Evolutionary conservation across 1,140 invertebrate genomes (phyloP).

Genomic region (Carposina sasakii): DNA sequence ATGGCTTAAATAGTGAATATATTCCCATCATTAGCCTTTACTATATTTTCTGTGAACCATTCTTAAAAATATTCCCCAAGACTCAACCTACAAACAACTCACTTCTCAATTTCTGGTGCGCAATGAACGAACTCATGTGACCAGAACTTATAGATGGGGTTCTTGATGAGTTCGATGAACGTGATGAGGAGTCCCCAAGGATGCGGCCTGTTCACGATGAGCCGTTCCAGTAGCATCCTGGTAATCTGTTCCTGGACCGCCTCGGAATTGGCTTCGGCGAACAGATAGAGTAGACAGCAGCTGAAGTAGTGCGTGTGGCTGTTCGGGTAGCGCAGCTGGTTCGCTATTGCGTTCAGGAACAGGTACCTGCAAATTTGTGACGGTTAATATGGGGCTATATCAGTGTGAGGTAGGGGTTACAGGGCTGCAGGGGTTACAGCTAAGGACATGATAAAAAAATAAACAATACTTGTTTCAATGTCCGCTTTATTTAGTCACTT

Average conservation of each 20-base stretch:
- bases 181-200: constrained; percentile 99
- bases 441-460: too few relatives aligned
- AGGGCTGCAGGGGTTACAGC: too few relatives aligned
- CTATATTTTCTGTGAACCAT: too few relatives aligned
- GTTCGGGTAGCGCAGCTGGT: constrained; percentile 98
- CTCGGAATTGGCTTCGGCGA: constrained; percentile 98
- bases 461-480: too few relatives aligned
- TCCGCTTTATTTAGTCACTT: too few relatives aligned
- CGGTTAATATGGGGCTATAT: too few relatives aligned
- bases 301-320: constrained; percentile 99
- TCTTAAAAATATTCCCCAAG: too few relatives aligned
- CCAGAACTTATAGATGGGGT: constrained; percentile 99
- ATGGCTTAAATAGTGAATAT: too few relatives aligned
- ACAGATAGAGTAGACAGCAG: constrained; percentile 96
- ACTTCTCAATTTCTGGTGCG: constrained; percentile 99
- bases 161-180: constrained; percentile 99
- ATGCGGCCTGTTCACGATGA: constrained; percentile 98
- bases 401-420: too few relatives aligned
- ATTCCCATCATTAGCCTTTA: too few relatives aligned
- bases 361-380: constrained; percentile 82
- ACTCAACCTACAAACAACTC: constrained; percentile 28
- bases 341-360: constrained; percentile 98
- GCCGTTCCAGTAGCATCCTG: constrained; percentile 94
- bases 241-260: constrained; percentile 95
- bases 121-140: constrained; percentile 99